Conservation (phyloP, 1,140 invertebrate species). For the Drosophila kanapiae region DNA sequence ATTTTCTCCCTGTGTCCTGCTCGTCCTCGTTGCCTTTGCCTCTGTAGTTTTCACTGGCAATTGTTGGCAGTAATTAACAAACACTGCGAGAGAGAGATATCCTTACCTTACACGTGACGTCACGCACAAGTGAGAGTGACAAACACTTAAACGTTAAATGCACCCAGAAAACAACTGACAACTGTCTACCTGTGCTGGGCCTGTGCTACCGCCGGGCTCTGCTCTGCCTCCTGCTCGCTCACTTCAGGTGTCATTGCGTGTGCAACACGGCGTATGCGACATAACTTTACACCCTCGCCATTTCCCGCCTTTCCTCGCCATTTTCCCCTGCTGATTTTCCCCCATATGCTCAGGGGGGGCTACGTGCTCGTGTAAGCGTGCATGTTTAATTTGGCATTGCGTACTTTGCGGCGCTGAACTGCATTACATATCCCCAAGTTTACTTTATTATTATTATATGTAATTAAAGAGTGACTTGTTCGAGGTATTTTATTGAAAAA, state of each 20-base stretch:
- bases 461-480: slow-evolving; percentile 22
- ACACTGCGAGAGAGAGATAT: slow-evolving; percentile 24
- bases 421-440: slow-evolving; percentile 24
- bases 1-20: not conserved
- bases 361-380: slow-evolving; percentile 74
- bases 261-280: slow-evolving; percentile 64
- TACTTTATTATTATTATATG: slow-evolving; percentile 39
- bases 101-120: slow-evolving; percentile 65
- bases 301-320: not conserved
- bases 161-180: slow-evolving; percentile 58
- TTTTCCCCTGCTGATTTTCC: slow-evolving; percentile 1
- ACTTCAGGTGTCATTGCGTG: slow-evolving; percentile 68
- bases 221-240: slow-evolving; percentile 18
- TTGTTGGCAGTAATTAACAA: slow-evolving; percentile 79
- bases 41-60: slow-evolving; percentile 47
- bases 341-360: not conserved
- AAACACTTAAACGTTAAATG: slow-evolving; percentile 78
- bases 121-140: slow-evolving; percentile 78
- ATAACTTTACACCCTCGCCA: slow-evolving; percentile 50
- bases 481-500: slow-evolving; percentile 14
- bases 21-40: slow-evolving; percentile 16
- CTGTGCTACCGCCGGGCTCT: not conserved
- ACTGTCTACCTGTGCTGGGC: slow-evolving; percentile 8
- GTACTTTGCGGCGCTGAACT: slow-evolving; percentile 56
- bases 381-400: slow-evolving; percentile 79